Evolutionary conservation across 2,113 vertebrate genomes (phyloP).

Genomic region (Corythoichthys haematopterus): DNA sequence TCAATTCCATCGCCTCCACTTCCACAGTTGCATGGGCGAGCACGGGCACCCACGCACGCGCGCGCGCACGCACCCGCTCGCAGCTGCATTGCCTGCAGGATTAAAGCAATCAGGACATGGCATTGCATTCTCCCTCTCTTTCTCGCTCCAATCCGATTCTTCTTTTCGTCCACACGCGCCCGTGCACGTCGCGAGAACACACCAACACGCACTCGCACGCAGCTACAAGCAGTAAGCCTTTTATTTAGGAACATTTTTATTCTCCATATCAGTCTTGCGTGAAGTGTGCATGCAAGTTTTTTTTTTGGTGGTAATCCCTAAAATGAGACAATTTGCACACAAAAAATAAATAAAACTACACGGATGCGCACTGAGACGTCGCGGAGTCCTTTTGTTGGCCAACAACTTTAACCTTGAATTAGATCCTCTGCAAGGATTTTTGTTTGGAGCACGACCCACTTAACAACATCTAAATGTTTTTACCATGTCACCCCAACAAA

Average conservation of each 20-base stretch:
- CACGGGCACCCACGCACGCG: slow-evolving; percentile 19
- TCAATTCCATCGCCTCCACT: slow-evolving; percentile 81
- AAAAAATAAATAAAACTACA: background rate
- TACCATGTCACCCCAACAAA: slow-evolving; percentile 3
- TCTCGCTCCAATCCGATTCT: slow-evolving; percentile 45
- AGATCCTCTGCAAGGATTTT: slow-evolving; percentile 11
- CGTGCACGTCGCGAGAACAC: slow-evolving; percentile 1
- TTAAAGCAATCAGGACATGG: slow-evolving; percentile 82
- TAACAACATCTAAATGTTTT: slow-evolving; percentile 55
- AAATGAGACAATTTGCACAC: slow-evolving; percentile 27
- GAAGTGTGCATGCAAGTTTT: background rate
- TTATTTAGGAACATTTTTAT: slow-evolving; percentile 30
- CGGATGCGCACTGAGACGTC: background rate
- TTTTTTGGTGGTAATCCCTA: slow-evolving; percentile 33
- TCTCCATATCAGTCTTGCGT: background rate
- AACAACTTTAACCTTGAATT: slow-evolving; percentile 21
- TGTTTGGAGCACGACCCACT: slow-evolving; percentile 41
- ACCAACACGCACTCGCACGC: slow-evolving; percentile 8
- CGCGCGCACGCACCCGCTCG: slow-evolving; percentile 72
- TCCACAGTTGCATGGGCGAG: slow-evolving; percentile 14
- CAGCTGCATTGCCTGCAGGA: slow-evolving; percentile 97
- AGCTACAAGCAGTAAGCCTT: slow-evolving; percentile 44
- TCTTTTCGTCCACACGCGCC: slow-evolving; percentile 1
- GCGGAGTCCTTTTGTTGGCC: slow-evolving; percentile 14
- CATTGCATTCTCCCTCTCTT: slow-evolving; percentile 65